phyloP scores from a whole-genome alignment of 2,113 vertebrate genomes.

The Pseudois nayaur region DNA sequence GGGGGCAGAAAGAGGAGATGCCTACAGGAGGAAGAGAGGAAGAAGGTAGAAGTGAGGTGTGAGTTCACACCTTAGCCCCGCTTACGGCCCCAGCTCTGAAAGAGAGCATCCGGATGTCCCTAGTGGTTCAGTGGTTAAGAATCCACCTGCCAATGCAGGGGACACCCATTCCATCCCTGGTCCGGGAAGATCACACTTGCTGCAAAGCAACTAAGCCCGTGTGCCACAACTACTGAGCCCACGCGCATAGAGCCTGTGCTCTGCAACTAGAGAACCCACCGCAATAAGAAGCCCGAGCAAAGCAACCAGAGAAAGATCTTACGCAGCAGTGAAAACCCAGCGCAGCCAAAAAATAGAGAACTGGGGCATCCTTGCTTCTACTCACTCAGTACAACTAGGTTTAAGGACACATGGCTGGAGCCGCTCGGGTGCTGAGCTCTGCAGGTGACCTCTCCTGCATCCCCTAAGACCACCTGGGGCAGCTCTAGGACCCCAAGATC shows the following conservation, averaged over 20 bases:
- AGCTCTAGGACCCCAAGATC: neutral
- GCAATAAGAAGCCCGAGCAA: neutral
- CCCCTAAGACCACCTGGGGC: neutral
- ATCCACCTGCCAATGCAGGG: neutral
- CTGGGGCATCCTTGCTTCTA: accelerated
- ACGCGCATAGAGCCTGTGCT: accelerated
- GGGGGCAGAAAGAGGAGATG: neutral
- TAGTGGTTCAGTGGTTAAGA: neutral
- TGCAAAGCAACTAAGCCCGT: neutral
- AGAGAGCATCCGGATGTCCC: neutral
- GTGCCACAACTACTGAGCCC: neutral
- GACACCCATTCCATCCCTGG: neutral
- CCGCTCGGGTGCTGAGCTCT: neutral
- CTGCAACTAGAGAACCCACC: neutral
- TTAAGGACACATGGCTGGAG: neutral
- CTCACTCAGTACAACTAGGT: neutral
- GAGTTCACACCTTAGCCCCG: neutral
- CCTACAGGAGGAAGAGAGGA: neutral
- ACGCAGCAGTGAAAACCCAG: neutral
- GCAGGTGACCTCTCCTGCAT: neutral
- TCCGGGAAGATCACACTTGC: neutral
- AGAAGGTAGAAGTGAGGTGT: too few species aligned
- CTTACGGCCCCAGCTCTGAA: neutral
- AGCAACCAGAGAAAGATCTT: neutral
- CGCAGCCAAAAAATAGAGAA: neutral